Base-by-base conservation (phyloP, 2,797 vertebrate genomes). In the Knipowitschia caucasica region DNA sequence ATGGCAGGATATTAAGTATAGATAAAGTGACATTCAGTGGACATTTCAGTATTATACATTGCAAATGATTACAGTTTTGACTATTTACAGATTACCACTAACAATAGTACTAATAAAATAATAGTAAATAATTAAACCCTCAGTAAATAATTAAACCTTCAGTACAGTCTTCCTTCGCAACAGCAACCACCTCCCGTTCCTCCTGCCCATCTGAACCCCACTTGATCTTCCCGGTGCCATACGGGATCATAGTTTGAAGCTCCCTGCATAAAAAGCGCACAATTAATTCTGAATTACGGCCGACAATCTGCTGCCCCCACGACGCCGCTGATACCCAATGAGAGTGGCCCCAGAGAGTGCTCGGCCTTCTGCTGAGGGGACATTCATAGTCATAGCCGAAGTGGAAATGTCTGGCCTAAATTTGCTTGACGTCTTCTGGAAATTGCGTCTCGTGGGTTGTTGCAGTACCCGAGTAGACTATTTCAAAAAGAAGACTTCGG, bases 351-450 rank as follows among this genome's bases (percentile, higher is more conserved):
- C 47, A 21, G 47, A 31, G 53, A 50, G 25, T 25, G 43, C 53
- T 9, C 26, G 51, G 50, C 62, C 53, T 60, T 51, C 39, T 43
- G 50, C 49, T 45, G 20, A 18, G 53, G 21, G 20, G 25, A 45
- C 35, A 34, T 38, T 27, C 53, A 63, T 12, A 65, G 38, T 52
- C 56, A 50, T 10, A 26, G 29, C 53, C 23, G n/a, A n/a, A n/a
- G 24, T 24, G 53, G 38, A 76, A 74, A 69, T 53, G 45, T 78
- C 73, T 62, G 85, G 68, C 77, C 82, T 86, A 80, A 77, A 81
- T 85, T 65, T 67, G 55, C 53, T 61, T 73, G 83, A 85, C 58
- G 43, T 62, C 47, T 53, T 72, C 55, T 66, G 80, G 81, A 85
- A 88, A 88, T 78, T 67, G 65, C 73, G 83, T 86, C 40, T 43